Base-by-base conservation (phyloP, 2,797 vertebrate genomes). In the Pteropus rufus region DNA sequence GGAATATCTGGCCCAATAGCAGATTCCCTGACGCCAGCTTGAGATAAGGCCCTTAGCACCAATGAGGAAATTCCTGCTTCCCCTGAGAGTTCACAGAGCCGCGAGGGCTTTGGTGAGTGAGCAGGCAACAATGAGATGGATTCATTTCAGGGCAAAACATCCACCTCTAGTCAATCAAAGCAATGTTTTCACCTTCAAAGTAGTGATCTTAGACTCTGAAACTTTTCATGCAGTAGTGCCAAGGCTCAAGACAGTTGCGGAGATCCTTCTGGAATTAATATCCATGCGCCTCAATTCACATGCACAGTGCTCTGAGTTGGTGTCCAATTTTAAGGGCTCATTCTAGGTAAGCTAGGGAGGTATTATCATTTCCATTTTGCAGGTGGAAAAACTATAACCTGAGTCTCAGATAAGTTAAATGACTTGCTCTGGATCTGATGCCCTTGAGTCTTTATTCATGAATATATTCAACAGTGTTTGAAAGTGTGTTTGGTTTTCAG, bases 361-460 rank as follows among this genome's bases (percentile, higher is more conserved):
- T 64, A 41, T 69, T 72, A 46, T 56, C 65, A 75, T 86, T 89
- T 80, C 41, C 16, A 46, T 85, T 88, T 91, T 81, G 54, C 2
- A 69, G 11, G 19, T n/a, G 34, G 56, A 44, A 21, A 90, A 91
- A 90, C 29, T 92, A 49, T 49, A 49, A 49, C 49, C 49, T 49
- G 88, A 88, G 65, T 89, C 64, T 97, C 70, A 31, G 65, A 64
- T 14, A 88, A 87, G 16, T 89, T 97, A 56, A 31, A 65, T 52
- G 36, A 72, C 12, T 92, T 97, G 2, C 18, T 93, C 2, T 82
- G 44, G 34, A 52, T 76, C n/a, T 87, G 64, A 77, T 73, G 23
- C 39, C 29, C 34, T 62, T 76, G 21, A 77, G 23, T 58, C 34
- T 84, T 95, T 72, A 54, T 65, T 91, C 56, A 23, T 65, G 67